Evolutionary conservation across 2,113 vertebrate species (phyloP).

Genomic region (Plecturocebus donacophilus): DNA sequence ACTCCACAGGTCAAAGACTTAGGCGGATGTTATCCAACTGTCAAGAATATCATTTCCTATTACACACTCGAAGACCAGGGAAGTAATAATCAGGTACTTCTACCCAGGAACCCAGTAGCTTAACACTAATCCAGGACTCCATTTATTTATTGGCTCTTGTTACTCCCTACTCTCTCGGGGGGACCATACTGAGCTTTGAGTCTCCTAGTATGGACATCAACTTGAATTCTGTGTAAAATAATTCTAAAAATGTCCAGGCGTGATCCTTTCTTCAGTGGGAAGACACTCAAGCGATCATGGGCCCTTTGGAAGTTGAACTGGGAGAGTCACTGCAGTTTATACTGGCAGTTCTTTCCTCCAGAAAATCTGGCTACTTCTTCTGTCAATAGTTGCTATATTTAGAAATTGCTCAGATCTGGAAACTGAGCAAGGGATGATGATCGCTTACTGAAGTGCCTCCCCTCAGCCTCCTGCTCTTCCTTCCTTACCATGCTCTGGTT

Average conservation of each 20-base stretch:
- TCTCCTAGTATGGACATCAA: not conserved
- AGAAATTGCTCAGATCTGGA: not conserved
- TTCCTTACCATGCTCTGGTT: not conserved
- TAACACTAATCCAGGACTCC: not conserved
- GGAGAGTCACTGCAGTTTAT: not conserved
- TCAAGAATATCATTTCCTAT: not conserved
- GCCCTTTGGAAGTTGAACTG: not conserved
- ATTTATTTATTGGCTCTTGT: not conserved
- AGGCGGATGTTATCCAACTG: not conserved
- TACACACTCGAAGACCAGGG: not conserved
- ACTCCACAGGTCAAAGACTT: not conserved
- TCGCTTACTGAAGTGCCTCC: not conserved
- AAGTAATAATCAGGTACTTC: not conserved
- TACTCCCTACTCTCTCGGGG: not conserved
- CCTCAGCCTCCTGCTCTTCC: not conserved
- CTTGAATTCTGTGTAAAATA: not conserved
- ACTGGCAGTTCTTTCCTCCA: not conserved
- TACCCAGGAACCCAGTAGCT: not conserved
- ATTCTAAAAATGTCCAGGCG: not conserved
- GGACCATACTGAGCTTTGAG: not conserved
- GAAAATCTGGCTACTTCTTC: not conserved
- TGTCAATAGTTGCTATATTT: not conserved
- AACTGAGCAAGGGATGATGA: not conserved
- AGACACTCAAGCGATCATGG: not conserved
- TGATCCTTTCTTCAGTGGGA: not conserved